phyloP scores from a whole-genome alignment of 2,888 invertebrate species.

The Sympetrum striolatum region DNA sequence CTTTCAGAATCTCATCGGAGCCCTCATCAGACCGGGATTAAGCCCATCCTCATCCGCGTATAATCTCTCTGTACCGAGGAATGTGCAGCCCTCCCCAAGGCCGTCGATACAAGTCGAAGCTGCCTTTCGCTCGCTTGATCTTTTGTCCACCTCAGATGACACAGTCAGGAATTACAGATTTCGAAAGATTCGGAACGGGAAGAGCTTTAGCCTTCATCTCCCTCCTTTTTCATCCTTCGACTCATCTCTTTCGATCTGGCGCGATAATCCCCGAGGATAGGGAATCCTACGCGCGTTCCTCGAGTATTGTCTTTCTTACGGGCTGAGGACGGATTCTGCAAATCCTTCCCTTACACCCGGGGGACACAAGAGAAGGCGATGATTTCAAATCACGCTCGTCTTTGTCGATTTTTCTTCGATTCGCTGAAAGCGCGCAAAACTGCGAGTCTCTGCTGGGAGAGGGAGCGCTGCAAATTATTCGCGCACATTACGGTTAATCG shows the following conservation, averaged over 20 bases:
- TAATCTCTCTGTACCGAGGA: not conserved
- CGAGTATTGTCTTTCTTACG: slow-evolving; percentile 24
- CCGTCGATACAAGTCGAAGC: slow-evolving; percentile 30
- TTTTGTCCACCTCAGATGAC: slow-evolving; percentile 28
- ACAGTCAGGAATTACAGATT: slow-evolving; percentile 20
- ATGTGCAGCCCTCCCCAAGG: not conserved
- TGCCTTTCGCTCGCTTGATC: not conserved
- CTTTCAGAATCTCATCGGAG: not conserved
- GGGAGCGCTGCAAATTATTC: not conserved
- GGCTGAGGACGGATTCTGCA: not conserved
- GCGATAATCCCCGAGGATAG: slow-evolving; percentile 26
- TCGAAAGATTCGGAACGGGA: not conserved
- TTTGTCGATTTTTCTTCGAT: slow-evolving; percentile 21
- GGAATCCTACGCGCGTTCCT: slow-evolving; percentile 7
- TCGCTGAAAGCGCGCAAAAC: slow-evolving; percentile 12
- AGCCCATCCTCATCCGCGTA: not conserved
- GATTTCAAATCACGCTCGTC: slow-evolving; percentile 16
- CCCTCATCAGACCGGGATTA: not conserved
- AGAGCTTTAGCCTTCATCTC: not conserved
- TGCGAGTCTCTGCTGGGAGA: not conserved
- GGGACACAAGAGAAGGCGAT: not conserved
- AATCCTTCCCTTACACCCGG: not conserved
- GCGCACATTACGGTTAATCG: not conserved
- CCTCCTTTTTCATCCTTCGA: not conserved
- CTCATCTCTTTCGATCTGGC: not conserved